A percentile compares a stretch with the other conserved stretches of the same genome.
phyloP scores from a whole-genome alignment of 2,797 vertebrate genomes.

The Rhynchotus rufescens region DNA sequence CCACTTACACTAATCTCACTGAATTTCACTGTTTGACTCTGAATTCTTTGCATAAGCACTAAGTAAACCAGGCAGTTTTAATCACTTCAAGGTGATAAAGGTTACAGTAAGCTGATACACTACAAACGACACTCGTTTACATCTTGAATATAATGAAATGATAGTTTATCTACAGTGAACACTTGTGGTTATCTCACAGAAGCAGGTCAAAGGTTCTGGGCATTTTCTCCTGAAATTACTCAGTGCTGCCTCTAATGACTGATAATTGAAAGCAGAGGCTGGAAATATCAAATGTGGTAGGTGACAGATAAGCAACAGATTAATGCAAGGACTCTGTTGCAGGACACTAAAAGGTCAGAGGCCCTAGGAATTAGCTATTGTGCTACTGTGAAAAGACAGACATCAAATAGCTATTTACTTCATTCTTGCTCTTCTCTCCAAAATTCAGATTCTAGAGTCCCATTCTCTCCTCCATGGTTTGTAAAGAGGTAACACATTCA shows the following conservation, averaged over 20 bases:
- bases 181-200: slow-evolving; percentile 90
- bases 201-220: slow-evolving; percentile 88
- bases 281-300: slow-evolving; percentile 79
- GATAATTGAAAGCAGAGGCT: slow-evolving; percentile 90
- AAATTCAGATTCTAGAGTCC: background rate
- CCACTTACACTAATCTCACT: slow-evolving; percentile 65
- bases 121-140: slow-evolving; percentile 73
- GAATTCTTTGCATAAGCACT: slow-evolving; percentile 66
- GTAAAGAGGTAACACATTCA: background rate
- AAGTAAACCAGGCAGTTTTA: slow-evolving; percentile 76
- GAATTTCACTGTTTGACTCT: slow-evolving; percentile 73
- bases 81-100: slow-evolving; percentile 73
- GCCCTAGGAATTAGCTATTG: slow-evolving; percentile 72
- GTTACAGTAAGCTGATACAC: slow-evolving; percentile 73
- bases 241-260: slow-evolving; percentile 84
- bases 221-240: slow-evolving; percentile 85
- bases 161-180: slow-evolving; percentile 88
- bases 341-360: slow-evolving; percentile 77
- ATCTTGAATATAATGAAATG: slow-evolving; percentile 78
- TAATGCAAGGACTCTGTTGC: slow-evolving; percentile 78
- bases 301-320: slow-evolving; percentile 84
- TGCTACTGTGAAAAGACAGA: slow-evolving; percentile 78
- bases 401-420: slow-evolving; percentile 65
- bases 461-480: background rate
- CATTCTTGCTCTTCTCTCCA: slow-evolving; percentile 15